Evolutionary conservation across 2,888 invertebrate species (phyloP).

Genomic region (Cantharis flavilabris): DNA sequence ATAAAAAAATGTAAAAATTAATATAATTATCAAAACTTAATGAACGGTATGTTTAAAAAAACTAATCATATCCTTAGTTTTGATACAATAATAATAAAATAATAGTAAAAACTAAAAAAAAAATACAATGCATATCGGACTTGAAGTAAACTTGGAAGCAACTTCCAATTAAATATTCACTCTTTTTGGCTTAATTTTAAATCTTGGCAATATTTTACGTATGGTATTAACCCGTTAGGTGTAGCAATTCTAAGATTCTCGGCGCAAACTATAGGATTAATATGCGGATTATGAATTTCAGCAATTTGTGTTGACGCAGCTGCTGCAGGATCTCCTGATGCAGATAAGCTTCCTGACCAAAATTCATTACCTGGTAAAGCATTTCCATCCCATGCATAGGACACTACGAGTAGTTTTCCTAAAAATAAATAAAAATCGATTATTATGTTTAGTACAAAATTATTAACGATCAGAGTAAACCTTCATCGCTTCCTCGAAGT

Average conservation of each 20-base stretch:
- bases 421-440: background rate
- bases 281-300: constrained; percentile 65
- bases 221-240: constrained; percentile 38
- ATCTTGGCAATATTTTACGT: constrained; percentile 32
- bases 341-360: constrained; percentile 62
- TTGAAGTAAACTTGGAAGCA: too few relatives aligned
- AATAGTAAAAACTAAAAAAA: too few relatives aligned
- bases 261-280: constrained; percentile 60
- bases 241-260: constrained; percentile 59
- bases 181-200: background rate
- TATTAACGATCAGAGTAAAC: constrained; percentile 44
- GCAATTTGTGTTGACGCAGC: constrained; percentile 65
- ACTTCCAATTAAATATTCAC: background rate
- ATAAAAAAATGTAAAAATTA: too few relatives aligned
- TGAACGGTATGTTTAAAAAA: too few relatives aligned
- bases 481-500: constrained; percentile 55
- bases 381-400: constrained; percentile 76
- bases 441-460: background rate
- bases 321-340: constrained; percentile 67
- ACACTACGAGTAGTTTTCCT: constrained; percentile 63
- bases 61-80: too few relatives aligned
- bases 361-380: constrained; percentile 76
- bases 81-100: too few relatives aligned
- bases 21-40: too few relatives aligned
- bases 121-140: too few relatives aligned